phyloP scores from a whole-genome alignment of 2,113 vertebrate species.

The Oreocharis arfaki region DNA sequence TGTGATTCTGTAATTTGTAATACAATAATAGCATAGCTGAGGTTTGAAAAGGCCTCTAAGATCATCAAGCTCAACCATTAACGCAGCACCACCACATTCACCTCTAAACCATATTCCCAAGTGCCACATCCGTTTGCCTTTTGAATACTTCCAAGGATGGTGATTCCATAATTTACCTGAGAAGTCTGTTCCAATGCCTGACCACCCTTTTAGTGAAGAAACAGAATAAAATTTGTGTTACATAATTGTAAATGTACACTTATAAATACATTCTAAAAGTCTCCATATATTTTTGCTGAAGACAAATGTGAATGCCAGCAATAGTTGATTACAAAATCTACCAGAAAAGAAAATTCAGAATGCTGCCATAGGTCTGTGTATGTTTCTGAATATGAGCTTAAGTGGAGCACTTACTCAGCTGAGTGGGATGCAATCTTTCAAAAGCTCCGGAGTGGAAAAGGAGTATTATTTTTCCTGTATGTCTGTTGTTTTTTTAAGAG shows the following conservation, averaged over 20 bases:
- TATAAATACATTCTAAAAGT: neutral
- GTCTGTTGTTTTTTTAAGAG: neutral
- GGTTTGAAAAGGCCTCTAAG: neutral
- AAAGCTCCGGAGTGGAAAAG: neutral
- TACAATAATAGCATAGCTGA: neutral
- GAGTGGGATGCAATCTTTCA: neutral
- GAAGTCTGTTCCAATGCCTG: neutral
- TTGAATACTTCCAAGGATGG: neutral
- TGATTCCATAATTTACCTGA: neutral
- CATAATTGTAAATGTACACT: neutral
- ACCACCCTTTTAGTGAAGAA: neutral
- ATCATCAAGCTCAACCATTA: neutral
- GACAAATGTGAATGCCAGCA: neutral
- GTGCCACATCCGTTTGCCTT: accelerated
- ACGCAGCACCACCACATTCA: too few species aligned
- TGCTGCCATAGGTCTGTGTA: neutral
- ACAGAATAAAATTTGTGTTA: neutral
- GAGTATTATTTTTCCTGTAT: neutral
- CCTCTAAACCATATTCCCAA: neutral
- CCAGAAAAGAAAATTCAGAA: neutral
- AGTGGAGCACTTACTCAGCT: neutral
- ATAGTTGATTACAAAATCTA: neutral
- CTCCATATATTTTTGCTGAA: neutral
- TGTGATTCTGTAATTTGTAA: neutral
- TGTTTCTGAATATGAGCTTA: neutral